Base-by-base conservation (phyloP, 2,797 vertebrate species). In the Chloroceryle amazona region DNA sequence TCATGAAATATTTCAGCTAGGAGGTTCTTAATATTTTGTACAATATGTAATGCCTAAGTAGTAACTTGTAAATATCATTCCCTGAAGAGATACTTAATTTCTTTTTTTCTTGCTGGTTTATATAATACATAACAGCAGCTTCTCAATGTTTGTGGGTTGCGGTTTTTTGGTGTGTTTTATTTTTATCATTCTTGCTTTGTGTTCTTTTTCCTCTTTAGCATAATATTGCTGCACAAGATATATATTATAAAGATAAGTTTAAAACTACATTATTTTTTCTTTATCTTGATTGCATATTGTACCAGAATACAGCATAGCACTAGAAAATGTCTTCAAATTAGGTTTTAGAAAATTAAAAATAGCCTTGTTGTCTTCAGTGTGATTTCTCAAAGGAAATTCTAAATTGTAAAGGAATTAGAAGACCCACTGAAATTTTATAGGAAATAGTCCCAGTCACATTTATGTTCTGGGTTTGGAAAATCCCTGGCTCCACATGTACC, bases 31-130 rank as follows among this genome's bases (percentile, higher is more conserved):
- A 10, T 82, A 51, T 55, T 66, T 78, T 46, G 21, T 63, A 8
- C 21, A 81, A 37, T 35, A 41, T 0, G 0, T 54, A 49, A 82
- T 47, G 73, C 4, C 2, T n/a, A 60, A 46, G 5, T 26, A 20
- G 11, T 29, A 81, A 66, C 71, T 58, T 79, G 23, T 58, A 79
- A 75, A 86, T 93, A 49, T 39, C 9, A n/a, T 49, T 86, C 26
- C 15, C n/a, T 37, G n/a, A 89, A 67, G 5, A 92, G 41, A 93
- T 67, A 63, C 5, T 80, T 85, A 3, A 41, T 85, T 90, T 80
- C 3, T 13, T 41, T 7, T 71, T 63, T 75, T 61, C 42, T 78
- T 29, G 16, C 35, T 17, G 19, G 49, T 76, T 76, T 76, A 46
- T 51, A 46, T 51, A 33, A 61, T 31, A 35, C 29, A 10, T 49